Percentiles rank a stretch among this genome's conserved stretches.
These are phyloP conservation scores for Manacus vitellinus DNA, from an alignment of 2,113 vertebrate species.

Conservation along the genomic window DNA sequence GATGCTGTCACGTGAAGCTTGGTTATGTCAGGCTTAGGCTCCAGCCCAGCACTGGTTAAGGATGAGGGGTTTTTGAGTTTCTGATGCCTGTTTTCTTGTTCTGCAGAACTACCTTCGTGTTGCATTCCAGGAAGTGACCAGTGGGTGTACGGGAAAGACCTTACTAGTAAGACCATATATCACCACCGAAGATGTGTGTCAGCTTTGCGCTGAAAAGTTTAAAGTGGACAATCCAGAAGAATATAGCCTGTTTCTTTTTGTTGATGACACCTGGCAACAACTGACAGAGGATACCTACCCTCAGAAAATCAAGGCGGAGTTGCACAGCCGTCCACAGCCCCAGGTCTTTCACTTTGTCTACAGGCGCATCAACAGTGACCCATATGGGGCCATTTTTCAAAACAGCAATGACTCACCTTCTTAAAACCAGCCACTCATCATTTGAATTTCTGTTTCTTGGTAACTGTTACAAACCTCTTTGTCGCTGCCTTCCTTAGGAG, in stretches of 20 bases:
- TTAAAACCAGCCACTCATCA: constrained; percentile 13
- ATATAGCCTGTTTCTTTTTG: constrained; percentile 90
- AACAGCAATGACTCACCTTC: constrained; percentile 28
- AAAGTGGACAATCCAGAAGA: constrained; percentile 84
- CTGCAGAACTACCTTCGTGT: constrained; percentile 93
- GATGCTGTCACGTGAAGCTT: not conserved
- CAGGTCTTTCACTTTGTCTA: constrained; percentile 92
- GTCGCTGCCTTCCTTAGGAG: not conserved
- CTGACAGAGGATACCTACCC: constrained; percentile 93
- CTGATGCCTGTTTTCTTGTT: not conserved
- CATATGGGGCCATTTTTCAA: constrained; percentile 73
- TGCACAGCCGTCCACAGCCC: constrained; percentile 85
- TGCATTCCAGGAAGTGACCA: constrained; percentile 88
- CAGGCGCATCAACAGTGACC: constrained; percentile 79
- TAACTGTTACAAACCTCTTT: not conserved
- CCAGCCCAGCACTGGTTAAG: too few species aligned
- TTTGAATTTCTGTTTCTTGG: not conserved
- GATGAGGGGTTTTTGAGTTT: not conserved
- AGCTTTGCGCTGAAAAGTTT: constrained; percentile 91
- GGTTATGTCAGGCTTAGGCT: not conserved
- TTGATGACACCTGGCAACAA: constrained; percentile 91
- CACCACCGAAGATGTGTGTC: constrained; percentile 91
- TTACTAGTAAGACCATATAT: constrained; percentile 88
- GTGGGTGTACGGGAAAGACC: constrained; percentile 93
- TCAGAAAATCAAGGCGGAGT: constrained; percentile 93